Base-by-base conservation (phyloP, 2,797 vertebrate species). In the Tragelaphus eurycerus region DNA sequence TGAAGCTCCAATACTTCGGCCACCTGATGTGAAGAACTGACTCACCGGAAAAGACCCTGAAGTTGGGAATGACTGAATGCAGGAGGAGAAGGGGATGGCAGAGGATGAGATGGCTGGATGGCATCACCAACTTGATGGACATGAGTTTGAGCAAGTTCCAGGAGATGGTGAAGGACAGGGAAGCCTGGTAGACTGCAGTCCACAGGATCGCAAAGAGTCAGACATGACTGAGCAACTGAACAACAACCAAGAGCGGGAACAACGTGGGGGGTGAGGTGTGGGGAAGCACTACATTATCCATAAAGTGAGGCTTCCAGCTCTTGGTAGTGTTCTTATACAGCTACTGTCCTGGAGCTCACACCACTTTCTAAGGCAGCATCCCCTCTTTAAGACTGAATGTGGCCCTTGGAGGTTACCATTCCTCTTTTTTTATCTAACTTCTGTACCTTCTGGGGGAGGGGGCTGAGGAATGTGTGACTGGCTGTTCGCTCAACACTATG, bases 261-360 rank as follows among this genome's bases (percentile, higher is more conserved):
- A 38, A 71, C 0, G 5, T 23, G 1, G 67, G 34, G 29, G 14
- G 38, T 0, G 12, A 0, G 11, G 38, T 0, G 3, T 13, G 17
- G 34, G 48, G 17, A 52, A 25, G 1, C 6, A 71, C 4, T 64
- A 64, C 48, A 78, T 14, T 46, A 14, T 11, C 54, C 38, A 57
- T 10, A 25, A 7, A 82, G 19, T 0, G 1, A 84, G 16, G n/a
- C 27, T 64, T 46, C 25, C 27, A 29, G n/a, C 43, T 54, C 79
- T 62, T 52, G 52, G 54, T 21, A 12, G 0, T 74, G 8, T 71
- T 34, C 13, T 85, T 12, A 16, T 3, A 21, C 2, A 7, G 19
- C 10, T 19, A 19, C 29, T 7, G 27, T 64, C 50, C 17, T 0
- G 3, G 34, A 14, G 50, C 34, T 87, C 64, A 27, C 14, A 4